Evolutionary conservation across 2,888 invertebrate genomes (phyloP).

Genomic region (Stenoptilia bipunctidactyla): DNA sequence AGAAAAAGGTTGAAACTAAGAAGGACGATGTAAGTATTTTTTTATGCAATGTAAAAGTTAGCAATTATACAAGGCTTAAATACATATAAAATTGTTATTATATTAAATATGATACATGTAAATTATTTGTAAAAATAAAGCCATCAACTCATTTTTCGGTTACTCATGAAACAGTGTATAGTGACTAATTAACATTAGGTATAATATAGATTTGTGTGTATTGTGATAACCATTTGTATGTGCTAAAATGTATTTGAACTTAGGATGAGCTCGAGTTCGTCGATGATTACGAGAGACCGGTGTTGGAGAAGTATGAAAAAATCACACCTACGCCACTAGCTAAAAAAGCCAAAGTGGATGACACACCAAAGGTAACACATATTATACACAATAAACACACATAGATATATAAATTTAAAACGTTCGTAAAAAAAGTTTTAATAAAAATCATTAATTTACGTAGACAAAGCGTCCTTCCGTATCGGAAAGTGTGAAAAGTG

Average conservation of each 20-base stretch:
- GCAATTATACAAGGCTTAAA: constrained; percentile 31
- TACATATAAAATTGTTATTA: constrained; percentile 1
- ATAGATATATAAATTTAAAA: not conserved
- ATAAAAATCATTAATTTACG: constrained; percentile 17
- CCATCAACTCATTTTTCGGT: too few species aligned
- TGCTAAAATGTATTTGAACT: constrained; percentile 50
- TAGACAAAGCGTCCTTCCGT: constrained; percentile 58
- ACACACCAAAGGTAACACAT: constrained; percentile 58
- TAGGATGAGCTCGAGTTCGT: constrained; percentile 65
- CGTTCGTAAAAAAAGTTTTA: constrained; percentile 4
- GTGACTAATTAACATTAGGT: too few species aligned
- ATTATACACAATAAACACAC: too few species aligned
- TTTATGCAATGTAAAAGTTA: constrained; percentile 6
- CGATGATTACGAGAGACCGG: constrained; percentile 84
- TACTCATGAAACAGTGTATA: too few species aligned
- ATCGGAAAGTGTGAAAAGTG: constrained; percentile 53
- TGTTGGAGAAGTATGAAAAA: constrained; percentile 79
- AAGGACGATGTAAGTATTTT: constrained; percentile 59
- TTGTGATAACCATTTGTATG: constrained; percentile 38
- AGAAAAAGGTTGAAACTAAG: constrained; percentile 60
- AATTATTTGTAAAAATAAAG: too few species aligned
- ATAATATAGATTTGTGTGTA: constrained; percentile 21
- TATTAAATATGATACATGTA: too few species aligned
- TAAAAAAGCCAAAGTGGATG: constrained; percentile 62
- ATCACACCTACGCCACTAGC: constrained; percentile 64